A percentile compares a stretch with the other conserved stretches of the same genome.
Evolutionary conservation across 2,797 vertebrate species (phyloP).

Genomic region (Sebastiscus albofasciatus): DNA sequence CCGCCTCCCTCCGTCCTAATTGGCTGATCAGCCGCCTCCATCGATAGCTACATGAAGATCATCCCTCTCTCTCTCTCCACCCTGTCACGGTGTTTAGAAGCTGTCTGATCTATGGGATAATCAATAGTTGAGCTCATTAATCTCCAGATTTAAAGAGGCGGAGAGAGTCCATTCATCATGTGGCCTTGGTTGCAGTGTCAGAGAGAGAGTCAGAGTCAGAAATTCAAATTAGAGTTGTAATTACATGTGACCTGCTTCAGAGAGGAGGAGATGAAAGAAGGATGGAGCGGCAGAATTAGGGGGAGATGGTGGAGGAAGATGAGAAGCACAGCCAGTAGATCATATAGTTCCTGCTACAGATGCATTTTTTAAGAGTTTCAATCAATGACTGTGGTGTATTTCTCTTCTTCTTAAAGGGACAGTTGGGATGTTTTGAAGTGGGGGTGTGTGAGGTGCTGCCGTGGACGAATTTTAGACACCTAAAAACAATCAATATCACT

Average conservation of each 20-base stretch:
- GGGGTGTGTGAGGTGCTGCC: too few relatives aligned
- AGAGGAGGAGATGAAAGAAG: not conserved
- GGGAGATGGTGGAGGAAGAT: not conserved
- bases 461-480: too few relatives aligned
- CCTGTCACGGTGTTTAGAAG: not conserved
- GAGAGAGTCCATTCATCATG: not conserved
- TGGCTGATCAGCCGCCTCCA: constrained; percentile 1
- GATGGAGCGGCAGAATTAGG: not conserved
- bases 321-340: too few relatives aligned
- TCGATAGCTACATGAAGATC: not conserved
- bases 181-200: not conserved
- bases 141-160: not conserved
- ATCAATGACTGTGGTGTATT: too few relatives aligned
- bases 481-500: too few relatives aligned
- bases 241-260: not conserved
- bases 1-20: not conserved
- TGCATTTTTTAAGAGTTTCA: too few relatives aligned
- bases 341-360: too few relatives aligned
- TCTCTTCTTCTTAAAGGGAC: too few relatives aligned
- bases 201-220: not conserved
- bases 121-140: constrained; percentile 10
- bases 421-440: too few relatives aligned
- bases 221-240: not conserved
- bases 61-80: not conserved
- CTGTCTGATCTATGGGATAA: not conserved